These are phyloP conservation scores for Dasyurus viverrinus DNA, from an alignment of 2,113 vertebrate species.

Conservation along the genomic window DNA sequence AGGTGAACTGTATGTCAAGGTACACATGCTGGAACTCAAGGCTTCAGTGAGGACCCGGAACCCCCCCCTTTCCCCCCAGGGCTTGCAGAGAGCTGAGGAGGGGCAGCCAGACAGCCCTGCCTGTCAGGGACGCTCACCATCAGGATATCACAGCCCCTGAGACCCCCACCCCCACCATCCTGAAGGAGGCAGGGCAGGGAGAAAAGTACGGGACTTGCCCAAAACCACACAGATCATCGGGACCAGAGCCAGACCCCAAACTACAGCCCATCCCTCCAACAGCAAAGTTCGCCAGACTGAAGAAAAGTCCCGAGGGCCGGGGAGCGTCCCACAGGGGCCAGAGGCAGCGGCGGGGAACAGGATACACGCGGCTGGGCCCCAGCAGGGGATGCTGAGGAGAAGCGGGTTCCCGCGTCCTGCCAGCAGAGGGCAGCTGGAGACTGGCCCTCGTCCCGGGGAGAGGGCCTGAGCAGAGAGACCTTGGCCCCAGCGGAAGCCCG, in stretches of 20 bases:
- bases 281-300: neutral
- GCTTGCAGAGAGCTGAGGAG: neutral
- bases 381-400: neutral
- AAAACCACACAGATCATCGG: neutral
- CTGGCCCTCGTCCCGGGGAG: neutral
- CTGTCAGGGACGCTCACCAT: neutral
- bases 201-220: neutral
- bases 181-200: no score
- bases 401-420: neutral
- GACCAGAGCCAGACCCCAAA: no score
- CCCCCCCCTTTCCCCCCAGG: no score
- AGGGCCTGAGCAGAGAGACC: neutral
- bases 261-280: no score
- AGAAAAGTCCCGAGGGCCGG: neutral
- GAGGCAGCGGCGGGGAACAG: no score
- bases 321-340: neutral
- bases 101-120: no score
- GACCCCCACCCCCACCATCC: no score
- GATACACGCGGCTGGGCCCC: neutral
- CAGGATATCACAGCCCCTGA: neutral
- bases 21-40: neutral
- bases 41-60: neutral
- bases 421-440: conserved; percentile 70
- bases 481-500: neutral
- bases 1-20: no score